A percentile compares a stretch with the other conserved stretches of the same genome.
Conservation (phyloP, 53 echinoderm and acorn worm species). For the Apostichopus leukothele region DNA sequence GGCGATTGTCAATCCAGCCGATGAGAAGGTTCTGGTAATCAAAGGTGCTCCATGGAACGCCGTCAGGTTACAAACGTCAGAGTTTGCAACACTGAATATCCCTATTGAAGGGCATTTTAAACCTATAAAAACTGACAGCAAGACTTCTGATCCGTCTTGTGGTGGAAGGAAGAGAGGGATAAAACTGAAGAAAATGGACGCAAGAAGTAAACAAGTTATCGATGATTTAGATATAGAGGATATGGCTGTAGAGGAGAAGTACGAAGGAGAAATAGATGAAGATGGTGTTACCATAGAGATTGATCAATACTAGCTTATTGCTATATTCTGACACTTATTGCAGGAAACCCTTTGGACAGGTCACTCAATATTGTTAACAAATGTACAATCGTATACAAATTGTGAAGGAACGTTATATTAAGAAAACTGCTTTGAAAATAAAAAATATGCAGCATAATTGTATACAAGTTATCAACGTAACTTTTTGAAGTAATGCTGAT, state of each 20-base stretch:
- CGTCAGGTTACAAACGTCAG: background rate
- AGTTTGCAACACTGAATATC: background rate
- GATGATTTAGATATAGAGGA: slow-evolving; percentile 5
- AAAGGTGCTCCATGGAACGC: background rate
- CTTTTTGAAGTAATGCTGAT: no score
- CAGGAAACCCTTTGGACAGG: no score
- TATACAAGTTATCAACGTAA: no score
- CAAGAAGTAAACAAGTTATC: slow-evolving; percentile 9
- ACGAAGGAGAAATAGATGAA: slow-evolving; percentile 28
- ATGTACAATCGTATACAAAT: no score
- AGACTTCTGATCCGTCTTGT: slow-evolving; percentile 15
- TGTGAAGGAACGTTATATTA: no score
- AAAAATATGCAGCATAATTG: no score
- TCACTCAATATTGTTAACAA: no score
- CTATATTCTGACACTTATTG: background rate
- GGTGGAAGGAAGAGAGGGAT: slow-evolving; percentile 34
- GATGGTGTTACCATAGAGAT: slow-evolving; percentile 43
- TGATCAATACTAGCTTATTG: background rate
- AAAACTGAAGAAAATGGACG: slow-evolving; percentile 42
- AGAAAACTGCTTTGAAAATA: no score
- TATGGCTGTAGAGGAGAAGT: background rate
- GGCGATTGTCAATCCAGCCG: background rate
- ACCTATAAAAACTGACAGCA: background rate
- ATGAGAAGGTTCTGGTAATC: background rate
- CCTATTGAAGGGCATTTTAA: background rate